A percentile compares a stretch with the other conserved stretches of the same genome.
Evolutionary conservation across 2,797 vertebrate species (phyloP).

Genomic region (Lutjanus campechanus): DNA sequence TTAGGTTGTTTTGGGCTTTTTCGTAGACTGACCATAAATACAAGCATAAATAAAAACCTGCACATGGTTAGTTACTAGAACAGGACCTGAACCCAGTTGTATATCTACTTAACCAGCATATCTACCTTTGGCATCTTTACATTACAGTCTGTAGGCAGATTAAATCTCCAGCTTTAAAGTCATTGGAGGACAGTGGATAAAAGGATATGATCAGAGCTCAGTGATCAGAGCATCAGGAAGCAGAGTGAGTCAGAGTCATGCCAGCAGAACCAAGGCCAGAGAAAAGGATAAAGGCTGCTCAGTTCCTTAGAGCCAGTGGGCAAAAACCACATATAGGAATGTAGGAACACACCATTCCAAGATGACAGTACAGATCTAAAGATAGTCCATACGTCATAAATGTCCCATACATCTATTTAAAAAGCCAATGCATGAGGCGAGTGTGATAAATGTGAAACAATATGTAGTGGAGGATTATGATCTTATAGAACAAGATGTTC

Average conservation of each 20-base stretch:
- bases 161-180: constrained; percentile 40
- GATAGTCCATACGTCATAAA: constrained; percentile 17
- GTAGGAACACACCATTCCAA: constrained; percentile 12
- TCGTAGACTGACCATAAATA: neutral
- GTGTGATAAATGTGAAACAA: constrained; percentile 2
- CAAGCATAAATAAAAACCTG: neutral
- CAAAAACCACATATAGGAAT: constrained; percentile 15
- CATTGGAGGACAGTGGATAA: constrained; percentile 22
- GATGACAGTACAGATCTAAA: neutral
- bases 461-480: neutral
- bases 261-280: constrained; percentile 35
- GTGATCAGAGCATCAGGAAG: constrained; percentile 42
- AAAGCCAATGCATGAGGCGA: neutral
- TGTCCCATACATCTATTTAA: neutral
- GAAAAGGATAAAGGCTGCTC: constrained; percentile 29
- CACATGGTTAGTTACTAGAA: neutral
- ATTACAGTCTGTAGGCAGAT: constrained; percentile 9
- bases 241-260: constrained; percentile 47
- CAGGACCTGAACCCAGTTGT: neutral
- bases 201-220: constrained; percentile 39
- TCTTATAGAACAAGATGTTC: constrained; percentile 11
- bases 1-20: neutral
- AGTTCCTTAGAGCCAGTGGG: constrained; percentile 32
- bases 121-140: constrained; percentile 19
- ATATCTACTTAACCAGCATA: neutral